These are phyloP conservation scores for Paratrypauchen microcephalus DNA, from an alignment of 2,797 vertebrate species.

Conservation along the genomic window DNA sequence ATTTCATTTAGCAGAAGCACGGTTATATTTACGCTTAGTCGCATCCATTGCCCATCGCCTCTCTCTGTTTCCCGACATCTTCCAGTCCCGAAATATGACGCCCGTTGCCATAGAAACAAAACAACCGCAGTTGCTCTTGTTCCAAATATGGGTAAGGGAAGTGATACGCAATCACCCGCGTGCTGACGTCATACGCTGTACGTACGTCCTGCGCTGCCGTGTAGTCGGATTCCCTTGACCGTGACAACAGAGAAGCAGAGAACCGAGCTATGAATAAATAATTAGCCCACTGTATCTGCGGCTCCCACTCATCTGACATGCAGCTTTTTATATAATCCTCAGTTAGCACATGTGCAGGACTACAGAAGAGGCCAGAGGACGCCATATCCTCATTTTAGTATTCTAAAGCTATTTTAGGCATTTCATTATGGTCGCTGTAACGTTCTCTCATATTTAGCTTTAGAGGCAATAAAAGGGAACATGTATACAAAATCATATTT, in stretches of 20 bases:
- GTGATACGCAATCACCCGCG: conserved; percentile 46
- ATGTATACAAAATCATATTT: not conserved
- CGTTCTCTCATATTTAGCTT: not conserved
- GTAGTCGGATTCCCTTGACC: conserved; percentile 71
- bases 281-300: conserved; percentile 52
- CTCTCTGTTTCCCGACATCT: conserved; percentile 57
- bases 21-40: conserved; percentile 13
- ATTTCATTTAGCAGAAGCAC: conserved; percentile 12
- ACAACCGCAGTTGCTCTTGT: conserved; percentile 64
- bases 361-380: not conserved
- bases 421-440: not conserved
- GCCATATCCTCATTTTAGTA: not conserved
- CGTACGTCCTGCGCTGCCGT: conserved; percentile 67
- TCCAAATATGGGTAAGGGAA: conserved; percentile 84
- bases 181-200: conserved; percentile 68
- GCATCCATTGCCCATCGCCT: conserved; percentile 3
- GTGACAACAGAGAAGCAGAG: conserved; percentile 47
- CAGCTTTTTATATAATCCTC: conserved; percentile 41
- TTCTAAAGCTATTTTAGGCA: not conserved
- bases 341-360: conserved; percentile 12
- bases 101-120: conserved; percentile 73
- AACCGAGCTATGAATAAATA: conserved; percentile 60
- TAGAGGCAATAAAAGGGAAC: not conserved
- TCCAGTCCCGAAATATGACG: conserved; percentile 46
- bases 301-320: conserved; percentile 42